These are phyloP conservation scores for Philonicus albiceps DNA, from an alignment of 2,888 invertebrate genomes.

Conservation along the genomic window DNA sequence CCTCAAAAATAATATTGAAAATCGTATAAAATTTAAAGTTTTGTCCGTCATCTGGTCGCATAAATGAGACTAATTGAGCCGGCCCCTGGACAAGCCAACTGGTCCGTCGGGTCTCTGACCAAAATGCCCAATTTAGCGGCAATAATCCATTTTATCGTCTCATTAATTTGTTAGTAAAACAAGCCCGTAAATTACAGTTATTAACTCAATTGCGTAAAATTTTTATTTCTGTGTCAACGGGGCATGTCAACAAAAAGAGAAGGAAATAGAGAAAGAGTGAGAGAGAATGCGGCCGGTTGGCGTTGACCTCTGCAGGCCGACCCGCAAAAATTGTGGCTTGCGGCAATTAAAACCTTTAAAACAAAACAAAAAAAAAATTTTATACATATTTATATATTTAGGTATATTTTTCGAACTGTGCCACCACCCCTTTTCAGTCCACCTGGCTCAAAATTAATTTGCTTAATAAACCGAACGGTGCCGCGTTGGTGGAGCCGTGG, in stretches of 20 bases:
- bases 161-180: slow-evolving; percentile 34
- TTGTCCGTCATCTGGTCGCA: neutral
- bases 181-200: slow-evolving; percentile 24
- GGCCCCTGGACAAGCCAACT: neutral
- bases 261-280: too few relatives aligned
- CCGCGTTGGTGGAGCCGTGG: neutral
- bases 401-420: neutral
- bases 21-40: neutral
- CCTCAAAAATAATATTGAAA: neutral
- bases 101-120: neutral
- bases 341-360: neutral
- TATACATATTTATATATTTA: neutral
- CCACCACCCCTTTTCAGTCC: neutral
- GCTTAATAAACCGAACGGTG: slow-evolving; percentile 18
- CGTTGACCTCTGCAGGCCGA: neutral
- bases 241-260: neutral
- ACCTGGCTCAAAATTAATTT: slow-evolving; percentile 5
- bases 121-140: neutral
- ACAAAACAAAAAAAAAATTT: too few relatives aligned
- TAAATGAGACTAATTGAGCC: neutral
- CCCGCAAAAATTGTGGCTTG: neutral
- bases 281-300: neutral
- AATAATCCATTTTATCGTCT: slow-evolving; percentile 30
- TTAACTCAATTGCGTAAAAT: slow-evolving; percentile 8
- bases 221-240: neutral